Base-by-base conservation (phyloP, 64 coral and sea anemone genomes). In the Platygyra sinensis region DNA sequence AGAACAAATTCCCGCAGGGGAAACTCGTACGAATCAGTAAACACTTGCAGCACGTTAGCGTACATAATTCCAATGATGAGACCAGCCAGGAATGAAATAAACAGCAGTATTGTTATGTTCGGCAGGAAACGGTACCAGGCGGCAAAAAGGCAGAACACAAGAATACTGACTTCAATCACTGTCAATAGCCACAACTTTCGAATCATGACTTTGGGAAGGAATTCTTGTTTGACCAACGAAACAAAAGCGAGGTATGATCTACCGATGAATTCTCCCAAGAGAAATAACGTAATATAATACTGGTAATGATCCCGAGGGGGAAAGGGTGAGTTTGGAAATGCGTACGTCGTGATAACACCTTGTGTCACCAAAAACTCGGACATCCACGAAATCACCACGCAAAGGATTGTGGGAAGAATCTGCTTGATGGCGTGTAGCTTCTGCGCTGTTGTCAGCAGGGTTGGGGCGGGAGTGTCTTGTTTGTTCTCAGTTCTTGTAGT, bases 101-200 rank as follows among this genome's bases (percentile, higher is more conserved):
- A 4, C 2, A 96, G 60, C 6, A 93, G 49, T 2, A 80, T 22
- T 9, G 67, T 33, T 19, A 96, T 78, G 13, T 84, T 77, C 0
- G 95, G 95, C 52, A 96, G 95, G 29, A 96, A 96, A 2, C 95
- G 80, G 27, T 93, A 96, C 95, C 95, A 96, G 71, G 91, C 74
- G 10, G 87, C 95, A 2, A 96, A 87, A 24, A 96, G 52, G 49
- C 93, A 96, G 61, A 96, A 96, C 51, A 96, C 24, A 27, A 96
- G 83, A 51, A 93, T 92, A 71, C 86, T 17, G 13, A 90, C 67
- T 75, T 96, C 95, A 5, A 93, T 87, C 15, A 89, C 79, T 10
- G 95, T 93, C 15, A 96, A 72, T 7, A 79, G 22, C 95, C 95
- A 96, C 24, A 96, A 51, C 15, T 86, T 92, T 36, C 67, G 82